Percentiles rank a stretch among this genome's conserved stretches.
Conservation (phyloP, 2,888 invertebrate genomes). For the Folsomia manolachei region DNA sequence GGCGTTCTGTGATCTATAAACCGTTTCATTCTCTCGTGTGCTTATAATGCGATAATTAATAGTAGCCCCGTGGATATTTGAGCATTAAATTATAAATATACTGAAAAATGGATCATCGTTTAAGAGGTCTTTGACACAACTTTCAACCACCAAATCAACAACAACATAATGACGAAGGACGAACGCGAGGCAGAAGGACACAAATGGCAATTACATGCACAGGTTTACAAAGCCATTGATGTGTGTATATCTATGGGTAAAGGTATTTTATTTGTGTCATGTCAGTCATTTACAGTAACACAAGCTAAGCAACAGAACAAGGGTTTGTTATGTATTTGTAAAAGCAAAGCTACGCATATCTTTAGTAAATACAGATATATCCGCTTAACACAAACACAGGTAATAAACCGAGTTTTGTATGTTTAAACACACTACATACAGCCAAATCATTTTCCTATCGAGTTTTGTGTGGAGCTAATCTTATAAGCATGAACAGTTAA, state of each 20-base stretch:
- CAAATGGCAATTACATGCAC: not conserved
- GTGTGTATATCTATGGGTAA: not conserved
- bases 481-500: not conserved
- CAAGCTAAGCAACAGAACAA: no score
- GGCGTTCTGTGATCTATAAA: no score
- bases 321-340: no score
- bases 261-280: not conserved
- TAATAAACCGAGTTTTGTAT: not conserved
- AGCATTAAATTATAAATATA: not conserved
- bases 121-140: not conserved
- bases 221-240: not conserved
- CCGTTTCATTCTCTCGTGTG: not conserved
- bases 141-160: not conserved
- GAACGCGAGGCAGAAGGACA: not conserved
- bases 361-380: no score
- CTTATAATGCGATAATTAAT: not conserved
- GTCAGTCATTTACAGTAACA: no score
- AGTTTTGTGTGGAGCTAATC: not conserved
- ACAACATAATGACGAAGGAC: no score
- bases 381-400: not conserved
- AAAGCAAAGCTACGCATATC: no score
- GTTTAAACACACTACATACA: not conserved
- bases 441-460: not conserved
- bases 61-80: not conserved
- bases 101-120: not conserved